phyloP scores from a whole-genome alignment of 2,113 vertebrate genomes.

The Desmodus rotundus region DNA sequence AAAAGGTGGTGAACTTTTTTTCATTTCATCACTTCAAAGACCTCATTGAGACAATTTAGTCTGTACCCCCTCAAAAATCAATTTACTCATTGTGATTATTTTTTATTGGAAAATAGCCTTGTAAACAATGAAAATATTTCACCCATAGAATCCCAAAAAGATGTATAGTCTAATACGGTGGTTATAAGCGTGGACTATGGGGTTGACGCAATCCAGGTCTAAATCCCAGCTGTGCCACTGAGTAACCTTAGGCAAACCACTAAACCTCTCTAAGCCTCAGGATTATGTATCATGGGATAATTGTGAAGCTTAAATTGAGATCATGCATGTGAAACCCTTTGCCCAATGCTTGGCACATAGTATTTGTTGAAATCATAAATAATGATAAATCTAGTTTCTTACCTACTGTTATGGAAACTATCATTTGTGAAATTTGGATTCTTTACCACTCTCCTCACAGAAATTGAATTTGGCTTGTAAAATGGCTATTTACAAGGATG shows the following conservation, averaged over 20 bases:
- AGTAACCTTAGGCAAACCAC: neutral
- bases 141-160: slow-evolving; percentile 9
- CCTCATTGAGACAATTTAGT: slow-evolving; percentile 1
- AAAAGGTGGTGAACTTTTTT: neutral
- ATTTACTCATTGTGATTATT: slow-evolving; percentile 28
- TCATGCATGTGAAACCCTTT: neutral
- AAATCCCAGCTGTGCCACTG: neutral
- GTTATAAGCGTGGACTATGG: neutral
- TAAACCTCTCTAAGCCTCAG: neutral
- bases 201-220: neutral
- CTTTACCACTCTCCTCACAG: neutral
- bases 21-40: neutral
- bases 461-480: slow-evolving; percentile 26
- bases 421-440: slow-evolving; percentile 28
- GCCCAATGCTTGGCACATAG: neutral
- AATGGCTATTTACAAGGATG: slow-evolving; percentile 26
- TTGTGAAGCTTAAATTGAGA: slow-evolving; percentile 27
- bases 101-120: slow-evolving; percentile 33
- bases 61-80: slow-evolving; percentile 13
- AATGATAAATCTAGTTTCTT: neutral
- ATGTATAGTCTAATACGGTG: slow-evolving; percentile 13
- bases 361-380: slow-evolving; percentile 30
- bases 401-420: slow-evolving; percentile 10
- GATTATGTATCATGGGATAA: neutral
- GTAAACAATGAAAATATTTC: slow-evolving; percentile 5